Evolutionary conservation across 2,888 invertebrate genomes (phyloP).

Genomic region (Teleiodes luculella): DNA sequence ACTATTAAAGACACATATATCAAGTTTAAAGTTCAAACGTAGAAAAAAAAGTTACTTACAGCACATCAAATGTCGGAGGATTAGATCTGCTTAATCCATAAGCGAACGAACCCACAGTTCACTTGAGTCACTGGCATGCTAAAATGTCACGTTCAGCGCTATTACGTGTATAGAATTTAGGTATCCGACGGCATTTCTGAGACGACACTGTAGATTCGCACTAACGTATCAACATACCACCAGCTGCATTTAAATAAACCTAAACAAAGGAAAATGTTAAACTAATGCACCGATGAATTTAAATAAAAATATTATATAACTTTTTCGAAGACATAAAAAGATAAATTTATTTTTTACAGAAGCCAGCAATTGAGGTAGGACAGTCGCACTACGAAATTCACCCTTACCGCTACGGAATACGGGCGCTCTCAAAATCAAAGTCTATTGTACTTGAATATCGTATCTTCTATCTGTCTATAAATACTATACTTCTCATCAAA

Average conservation of each 20-base stretch:
- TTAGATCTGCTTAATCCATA: constrained; percentile 8
- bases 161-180: constrained; percentile 31
- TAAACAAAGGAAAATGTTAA: constrained; percentile 9
- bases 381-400: no score
- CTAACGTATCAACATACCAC: constrained; percentile 17
- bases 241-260: constrained; percentile 33
- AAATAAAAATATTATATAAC: neutral
- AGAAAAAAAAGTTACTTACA: neutral
- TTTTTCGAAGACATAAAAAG: no score
- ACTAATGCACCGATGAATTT: neutral
- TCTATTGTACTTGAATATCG: no score
- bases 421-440: no score
- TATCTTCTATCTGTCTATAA: no score
- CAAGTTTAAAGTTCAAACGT: neutral
- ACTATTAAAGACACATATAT: no score
- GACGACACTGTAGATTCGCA: neutral
- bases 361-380: no score
- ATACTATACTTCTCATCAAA: no score
- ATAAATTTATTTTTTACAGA: no score
- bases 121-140: constrained; percentile 10
- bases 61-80: neutral
- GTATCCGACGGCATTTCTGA: constrained; percentile 25
- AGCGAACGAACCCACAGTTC: constrained; percentile 31
- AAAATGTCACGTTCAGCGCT: constrained; percentile 27
- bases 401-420: no score